Evolutionary conservation across 2,113 vertebrate species (phyloP).

Genomic region (Poicephalus gulielmi): DNA sequence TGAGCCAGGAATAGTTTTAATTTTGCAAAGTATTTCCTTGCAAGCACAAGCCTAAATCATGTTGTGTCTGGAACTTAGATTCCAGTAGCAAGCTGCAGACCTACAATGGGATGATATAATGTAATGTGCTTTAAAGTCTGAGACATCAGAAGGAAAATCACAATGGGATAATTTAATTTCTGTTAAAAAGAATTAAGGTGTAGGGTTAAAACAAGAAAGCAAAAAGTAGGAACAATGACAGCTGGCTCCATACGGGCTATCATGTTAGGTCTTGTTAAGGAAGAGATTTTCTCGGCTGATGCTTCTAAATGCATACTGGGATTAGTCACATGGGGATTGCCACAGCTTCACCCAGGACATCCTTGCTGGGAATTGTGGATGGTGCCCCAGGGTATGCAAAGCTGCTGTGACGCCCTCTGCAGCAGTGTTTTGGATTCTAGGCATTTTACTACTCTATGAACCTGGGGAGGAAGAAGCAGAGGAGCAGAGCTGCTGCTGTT

Average conservation of each 20-base stretch:
- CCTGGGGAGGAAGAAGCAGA: not conserved
- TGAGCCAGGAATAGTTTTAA: not conserved
- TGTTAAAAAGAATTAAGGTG: not conserved
- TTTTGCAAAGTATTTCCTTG: not conserved
- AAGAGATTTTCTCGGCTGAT: not conserved
- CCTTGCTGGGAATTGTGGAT: not conserved
- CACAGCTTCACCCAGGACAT: accelerated
- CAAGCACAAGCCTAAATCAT: not conserved
- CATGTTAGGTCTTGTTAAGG: not conserved
- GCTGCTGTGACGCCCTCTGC: not conserved
- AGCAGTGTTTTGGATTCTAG: not conserved
- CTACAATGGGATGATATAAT: not conserved
- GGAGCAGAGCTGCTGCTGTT: accelerated
- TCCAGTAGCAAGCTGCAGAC: not conserved
- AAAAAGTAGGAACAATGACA: not conserved
- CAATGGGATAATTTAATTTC: not conserved
- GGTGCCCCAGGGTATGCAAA: not conserved
- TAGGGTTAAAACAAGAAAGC: not conserved
- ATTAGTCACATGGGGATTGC: not conserved
- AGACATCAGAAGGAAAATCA: not conserved
- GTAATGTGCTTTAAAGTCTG: not conserved
- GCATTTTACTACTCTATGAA: too few relatives aligned
- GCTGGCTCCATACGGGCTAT: not conserved
- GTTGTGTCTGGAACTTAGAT: not conserved
- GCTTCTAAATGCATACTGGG: not conserved